Base-by-base conservation (phyloP, 92 coral and sea anemone genomes). In the Epizoanthus fatuus region DNA sequence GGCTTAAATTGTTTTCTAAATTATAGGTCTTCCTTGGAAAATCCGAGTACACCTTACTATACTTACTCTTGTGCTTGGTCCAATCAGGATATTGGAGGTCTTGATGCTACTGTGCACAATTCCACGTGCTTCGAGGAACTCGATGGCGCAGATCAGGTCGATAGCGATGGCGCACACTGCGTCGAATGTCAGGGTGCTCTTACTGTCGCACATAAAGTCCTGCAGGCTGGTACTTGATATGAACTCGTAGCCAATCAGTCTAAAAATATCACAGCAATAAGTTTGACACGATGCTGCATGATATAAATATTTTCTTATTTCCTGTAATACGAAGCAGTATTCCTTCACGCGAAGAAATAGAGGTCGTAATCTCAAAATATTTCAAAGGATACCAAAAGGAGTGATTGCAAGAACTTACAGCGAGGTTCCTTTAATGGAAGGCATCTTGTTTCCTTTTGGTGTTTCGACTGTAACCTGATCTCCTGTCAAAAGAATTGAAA, bases 181-280 rank as follows among this genome's bases (percentile, higher is more conserved):
- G 37, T 87, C 87, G 38, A 87, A 81, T 47, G 72, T 87, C 63
- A 87, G 60, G 16, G 81, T 38, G 16, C 73, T 62, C 1, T 66
- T 51, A 7, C 80, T 79, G 3, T 79, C 90, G 12, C 55, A 13
- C 65, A 86, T 74, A 11, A 37, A 72, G 38, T 79, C 81, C 59
- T 87, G 81, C 4, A 87, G 40, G 79, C 87, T 80, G 6, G 91
- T 87, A 42, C 86, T 87, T 5, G 91, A 87, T 19, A 87, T 81
- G 35, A 87, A 87, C 7, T 87, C 91, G 65, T 69, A 87, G 57
- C 91, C 73, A 19, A 87, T 65, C 13, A 87, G 86, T 14, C 91
- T 87, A 65, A 57, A 60, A 8, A 12, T 49, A 47, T 5, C 52
- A 47, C 52, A 47, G 52, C 52, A 47, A 47, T 6, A 7, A 10